Evolutionary conservation across 2,888 invertebrate species (phyloP), one percentile per base, ranked within the genome.

Genomic region (Erebia ligea): DNA sequence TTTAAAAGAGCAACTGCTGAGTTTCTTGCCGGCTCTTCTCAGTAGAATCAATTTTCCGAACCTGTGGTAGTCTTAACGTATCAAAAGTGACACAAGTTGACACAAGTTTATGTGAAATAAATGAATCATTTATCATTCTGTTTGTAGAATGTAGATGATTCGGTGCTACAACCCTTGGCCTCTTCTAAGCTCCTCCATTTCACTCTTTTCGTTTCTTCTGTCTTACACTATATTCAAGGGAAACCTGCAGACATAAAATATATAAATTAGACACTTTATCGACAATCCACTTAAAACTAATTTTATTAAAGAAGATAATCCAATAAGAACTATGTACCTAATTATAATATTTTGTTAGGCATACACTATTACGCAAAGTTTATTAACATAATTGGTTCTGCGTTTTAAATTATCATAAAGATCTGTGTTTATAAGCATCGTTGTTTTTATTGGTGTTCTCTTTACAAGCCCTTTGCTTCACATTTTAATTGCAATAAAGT

Each of bases 391-490:
- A 76, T 70, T 71, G 64, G 70, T 75, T 69, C 25, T 54, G 42
- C 71, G 76, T 71, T 74, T 75, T 79, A 82, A 79, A 80, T 79
- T 80, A 81, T 81, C 72, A 72, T 78, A 74, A 76, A 78, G 77
- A 80, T 76, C 77, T 72, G 74, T 80, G 76, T 78, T 81, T 82
- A 80, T 78, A 76, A 78, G 75, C 77, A 74, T 78, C 77, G 76
- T 79, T 78, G 76, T 75, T 80, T 82, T 84, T 80, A 82, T 79
- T 78, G 75, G 75, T 76, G 75, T 75, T 81, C 79, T 81, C 79
- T 84, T 82, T 84, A 82, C 84, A 81, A 79, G 81, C 70, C 76
- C 72, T 79, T 79, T 76, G 79, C 76, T 79, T 81, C 78, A 80
- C 40, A 71, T 68, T 71, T 68, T 65, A 71, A 68, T 71, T 71